Conservation (phyloP, 2,113 vertebrate species). For the Rhinopomastus cyanomelas region DNA sequence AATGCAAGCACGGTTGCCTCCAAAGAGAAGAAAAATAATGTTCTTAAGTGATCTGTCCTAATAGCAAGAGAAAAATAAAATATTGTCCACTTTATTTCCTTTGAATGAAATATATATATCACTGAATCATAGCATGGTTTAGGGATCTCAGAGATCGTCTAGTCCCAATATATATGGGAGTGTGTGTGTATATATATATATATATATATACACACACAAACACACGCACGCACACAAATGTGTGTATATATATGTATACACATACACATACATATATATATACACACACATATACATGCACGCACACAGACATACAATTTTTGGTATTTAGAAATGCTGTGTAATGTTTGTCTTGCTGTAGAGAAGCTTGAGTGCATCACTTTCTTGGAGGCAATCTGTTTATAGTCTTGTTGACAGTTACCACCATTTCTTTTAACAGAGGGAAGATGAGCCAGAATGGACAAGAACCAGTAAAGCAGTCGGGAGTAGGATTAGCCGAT, state of each 20-base stretch:
- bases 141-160: no score
- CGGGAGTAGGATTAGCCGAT: constrained; percentile 80
- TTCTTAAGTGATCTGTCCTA: neutral
- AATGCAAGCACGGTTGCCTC: neutral
- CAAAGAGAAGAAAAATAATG: neutral
- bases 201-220: no score
- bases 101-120: neutral
- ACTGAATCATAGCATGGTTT: no score
- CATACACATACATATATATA: no score
- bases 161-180: no score
- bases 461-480: constrained; percentile 79
- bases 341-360: neutral
- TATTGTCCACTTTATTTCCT: neutral
- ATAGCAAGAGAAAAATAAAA: neutral
- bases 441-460: constrained; percentile 91
- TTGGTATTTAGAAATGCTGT: neutral
- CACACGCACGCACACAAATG: no score
- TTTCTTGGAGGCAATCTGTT: neutral
- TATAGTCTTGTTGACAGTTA: neutral
- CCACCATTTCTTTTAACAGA: constrained; percentile 66
- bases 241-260: no score
- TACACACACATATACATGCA: no score
- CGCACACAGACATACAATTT: no score
- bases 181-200: no score
- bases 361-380: neutral